Conservation (phyloP, 2,888 invertebrate genomes). For the Ametastegia equiseti region DNA sequence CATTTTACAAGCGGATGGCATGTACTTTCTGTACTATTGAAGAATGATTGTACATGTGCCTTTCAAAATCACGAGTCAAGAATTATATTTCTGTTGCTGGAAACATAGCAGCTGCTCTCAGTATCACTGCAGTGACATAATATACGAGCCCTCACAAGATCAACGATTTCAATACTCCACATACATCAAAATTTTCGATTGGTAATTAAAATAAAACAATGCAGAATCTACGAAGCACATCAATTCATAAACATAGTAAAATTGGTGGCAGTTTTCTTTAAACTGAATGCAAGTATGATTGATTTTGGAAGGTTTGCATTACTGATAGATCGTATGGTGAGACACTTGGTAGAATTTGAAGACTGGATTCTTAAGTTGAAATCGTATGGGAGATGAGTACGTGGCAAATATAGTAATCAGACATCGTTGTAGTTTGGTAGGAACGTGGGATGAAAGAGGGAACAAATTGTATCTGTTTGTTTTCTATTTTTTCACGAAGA, state of each 20-base stretch:
- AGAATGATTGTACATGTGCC: not conserved
- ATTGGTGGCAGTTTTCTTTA: not conserved
- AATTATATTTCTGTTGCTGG: not conserved
- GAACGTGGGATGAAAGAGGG: constrained; percentile 1
- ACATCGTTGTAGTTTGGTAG: not conserved
- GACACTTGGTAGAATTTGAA: not conserved
- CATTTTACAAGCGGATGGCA: not conserved
- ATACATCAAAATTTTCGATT: not conserved
- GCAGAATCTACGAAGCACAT: not conserved
- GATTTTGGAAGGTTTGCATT: not conserved
- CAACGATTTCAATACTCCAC: not conserved
- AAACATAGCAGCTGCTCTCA: not conserved
- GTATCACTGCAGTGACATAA: not conserved
- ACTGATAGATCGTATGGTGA: not conserved
- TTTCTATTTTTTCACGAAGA: constrained; percentile 34
- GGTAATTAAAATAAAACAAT: not conserved
- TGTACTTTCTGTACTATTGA: not conserved
- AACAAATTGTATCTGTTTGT: constrained; percentile 31
- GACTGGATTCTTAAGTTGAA: not conserved
- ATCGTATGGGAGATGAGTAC: not conserved
- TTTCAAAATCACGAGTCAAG: not conserved
- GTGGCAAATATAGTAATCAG: constrained; percentile 15
- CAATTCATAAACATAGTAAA: not conserved
- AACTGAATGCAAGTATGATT: not conserved
- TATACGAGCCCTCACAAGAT: not conserved